Evolutionary conservation across 2,797 vertebrate genomes (phyloP), one percentile per base, ranked within the genome.

Genomic region (Poeciliopsis presidionis): DNA sequence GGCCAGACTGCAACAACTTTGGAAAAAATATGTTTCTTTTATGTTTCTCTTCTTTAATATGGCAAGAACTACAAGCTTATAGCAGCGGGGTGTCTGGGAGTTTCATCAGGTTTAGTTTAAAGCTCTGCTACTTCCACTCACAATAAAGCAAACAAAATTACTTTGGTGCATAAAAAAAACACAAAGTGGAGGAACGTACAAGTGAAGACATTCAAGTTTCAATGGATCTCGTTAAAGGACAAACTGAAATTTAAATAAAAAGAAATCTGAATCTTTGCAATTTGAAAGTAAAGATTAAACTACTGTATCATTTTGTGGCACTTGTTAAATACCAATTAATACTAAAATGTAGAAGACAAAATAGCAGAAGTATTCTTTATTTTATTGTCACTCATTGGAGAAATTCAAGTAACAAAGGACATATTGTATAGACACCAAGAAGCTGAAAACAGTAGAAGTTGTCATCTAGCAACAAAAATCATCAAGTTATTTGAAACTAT

Each of bases 81-180:
- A 79, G 65, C 20, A 77, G 39, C 43, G 45, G 63, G 11, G 45
- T 86, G 77, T 87, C 88, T 80, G 73, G 61, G 51, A 75, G 81
- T 90, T 85, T 89, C 79, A 84, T 86, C 82, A 85, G 72, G 73
- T 72, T 84, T 59, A 67, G 77, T 78, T 43, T 51, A 43, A 88
- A 79, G 76, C 65, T 51, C 30, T 57, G 53, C 80, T 83, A 71
- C 75, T 76, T 63, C 45, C 75, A 80, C 63, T 75, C 77, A 49
- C 20, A 82, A 77, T 45, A 18, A 81, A 61, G 73, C 36, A 75
- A 77, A 83, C 75, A 74, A 49, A 77, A 78, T 71, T 30, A 47
- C 41, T 33, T 75, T 18, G 30, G 4, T 65, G 28, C 72, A 47
- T 8, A 39, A 71, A 33, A 74, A 78, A 74, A 78, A 61, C 0